These are phyloP conservation scores for Apostichopus japonicus DNA, from an alignment of 35 echinoderm and acorn worm species.

Conservation along the genomic window DNA sequence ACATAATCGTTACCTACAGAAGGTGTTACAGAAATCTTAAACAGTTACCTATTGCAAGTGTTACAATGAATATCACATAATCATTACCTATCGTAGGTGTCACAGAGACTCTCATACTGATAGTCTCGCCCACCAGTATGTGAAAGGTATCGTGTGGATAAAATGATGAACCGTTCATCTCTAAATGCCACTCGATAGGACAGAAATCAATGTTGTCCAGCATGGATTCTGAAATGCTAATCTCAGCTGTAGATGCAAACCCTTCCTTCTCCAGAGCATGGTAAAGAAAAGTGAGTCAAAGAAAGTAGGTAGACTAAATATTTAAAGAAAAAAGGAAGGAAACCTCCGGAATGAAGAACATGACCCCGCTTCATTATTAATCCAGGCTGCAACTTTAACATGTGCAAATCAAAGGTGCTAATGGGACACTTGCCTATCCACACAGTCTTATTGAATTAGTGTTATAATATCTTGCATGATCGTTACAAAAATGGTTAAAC, in stretches of 20 bases:
- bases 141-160: slow-evolving; percentile 56
- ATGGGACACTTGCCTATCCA: too few relatives aligned
- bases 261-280: slow-evolving; percentile 65
- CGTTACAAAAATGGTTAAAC: too few relatives aligned
- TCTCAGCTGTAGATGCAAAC: slow-evolving; percentile 60
- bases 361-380: too few relatives aligned
- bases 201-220: slow-evolving; percentile 81
- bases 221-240: slow-evolving; percentile 65
- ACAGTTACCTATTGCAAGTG: neutral
- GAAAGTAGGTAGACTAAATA: neutral
- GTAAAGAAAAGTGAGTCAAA: slow-evolving; percentile 51
- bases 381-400: too few relatives aligned
- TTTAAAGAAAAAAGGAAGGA: too few relatives aligned
- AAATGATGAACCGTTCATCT: slow-evolving; percentile 59
- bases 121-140: slow-evolving; percentile 49
- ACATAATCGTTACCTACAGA: neutral
- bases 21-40: too few relatives aligned
- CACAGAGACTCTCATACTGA: slow-evolving; percentile 59
- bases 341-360: too few relatives aligned
- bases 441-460: too few relatives aligned
- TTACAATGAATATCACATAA: neutral
- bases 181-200: slow-evolving; percentile 90
- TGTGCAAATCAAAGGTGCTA: too few relatives aligned
- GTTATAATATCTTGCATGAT: too few relatives aligned
- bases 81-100: slow-evolving; percentile 71